A percentile compares a stretch with the other conserved stretches of the same genome.
phyloP scores from a whole-genome alignment of 2,888 invertebrate species.

The Anoncus sp. region DNA sequence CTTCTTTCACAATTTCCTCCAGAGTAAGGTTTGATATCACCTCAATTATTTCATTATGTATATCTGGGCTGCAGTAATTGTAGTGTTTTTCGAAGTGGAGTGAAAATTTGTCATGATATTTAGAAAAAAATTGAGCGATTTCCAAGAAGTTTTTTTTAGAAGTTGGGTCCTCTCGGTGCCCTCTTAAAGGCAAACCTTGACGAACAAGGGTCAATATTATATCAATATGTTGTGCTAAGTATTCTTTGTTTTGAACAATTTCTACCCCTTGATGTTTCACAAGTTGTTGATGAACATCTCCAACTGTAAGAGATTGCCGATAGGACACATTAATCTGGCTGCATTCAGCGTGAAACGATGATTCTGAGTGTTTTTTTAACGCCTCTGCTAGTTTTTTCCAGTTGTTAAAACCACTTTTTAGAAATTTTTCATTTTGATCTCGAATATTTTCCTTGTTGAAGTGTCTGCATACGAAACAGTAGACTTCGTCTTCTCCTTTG shows the following conservation, averaged over 20 bases:
- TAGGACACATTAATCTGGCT: no score
- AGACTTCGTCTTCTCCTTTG: background rate
- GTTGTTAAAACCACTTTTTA: background rate
- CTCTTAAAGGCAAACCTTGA: background rate
- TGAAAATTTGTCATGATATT: background rate
- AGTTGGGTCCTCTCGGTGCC: background rate
- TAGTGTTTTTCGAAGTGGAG: background rate
- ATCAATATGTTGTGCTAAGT: background rate
- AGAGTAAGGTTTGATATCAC: constrained; percentile 2
- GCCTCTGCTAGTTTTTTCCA: background rate
- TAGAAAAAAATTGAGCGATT: background rate
- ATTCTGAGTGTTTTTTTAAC: background rate
- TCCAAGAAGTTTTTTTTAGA: constrained; percentile 12
- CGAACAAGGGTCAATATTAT: background rate
- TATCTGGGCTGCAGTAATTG: background rate
- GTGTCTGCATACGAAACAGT: background rate
- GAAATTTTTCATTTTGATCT: no score
- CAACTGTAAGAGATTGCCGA: background rate
- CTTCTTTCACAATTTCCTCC: background rate
- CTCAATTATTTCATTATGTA: constrained; percentile 6
- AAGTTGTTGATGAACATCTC: background rate
- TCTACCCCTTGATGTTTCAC: background rate
- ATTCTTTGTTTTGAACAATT: background rate
- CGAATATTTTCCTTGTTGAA: background rate
- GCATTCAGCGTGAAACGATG: no score